phyloP scores from a whole-genome alignment of 2,113 vertebrate genomes.

The Corythornis madagascariensis region DNA sequence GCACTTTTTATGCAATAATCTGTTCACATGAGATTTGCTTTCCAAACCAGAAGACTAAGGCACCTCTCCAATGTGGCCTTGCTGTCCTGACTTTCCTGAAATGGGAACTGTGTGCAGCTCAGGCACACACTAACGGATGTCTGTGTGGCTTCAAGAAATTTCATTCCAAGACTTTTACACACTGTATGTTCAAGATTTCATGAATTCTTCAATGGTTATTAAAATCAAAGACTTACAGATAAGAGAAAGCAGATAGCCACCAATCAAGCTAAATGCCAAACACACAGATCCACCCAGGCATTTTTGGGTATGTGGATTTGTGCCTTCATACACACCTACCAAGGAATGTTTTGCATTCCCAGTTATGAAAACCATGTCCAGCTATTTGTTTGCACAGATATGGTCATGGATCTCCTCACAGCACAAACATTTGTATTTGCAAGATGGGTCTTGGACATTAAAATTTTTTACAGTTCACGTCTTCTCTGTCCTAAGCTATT shows the following conservation, averaged over 20 bases:
- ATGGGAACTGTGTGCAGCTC: neutral
- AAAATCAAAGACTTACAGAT: neutral
- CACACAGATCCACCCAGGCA: neutral
- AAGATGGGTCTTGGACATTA: neutral
- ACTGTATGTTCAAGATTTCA: neutral
- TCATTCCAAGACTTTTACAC: neutral
- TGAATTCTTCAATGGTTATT: neutral
- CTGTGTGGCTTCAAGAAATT: neutral
- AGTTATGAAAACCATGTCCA: neutral
- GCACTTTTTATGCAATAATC: neutral
- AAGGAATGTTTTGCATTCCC: neutral
- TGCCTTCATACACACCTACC: neutral
- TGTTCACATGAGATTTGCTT: neutral
- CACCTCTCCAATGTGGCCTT: neutral
- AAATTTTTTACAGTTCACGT: neutral
- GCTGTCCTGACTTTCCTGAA: neutral
- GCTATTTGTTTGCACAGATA: neutral
- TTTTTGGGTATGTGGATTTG: neutral
- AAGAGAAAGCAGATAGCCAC: neutral
- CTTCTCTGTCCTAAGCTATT: conserved; percentile 34
- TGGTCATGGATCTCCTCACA: neutral
- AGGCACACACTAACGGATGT: fast-evolving
- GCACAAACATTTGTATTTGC: neutral
- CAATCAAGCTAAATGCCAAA: neutral
- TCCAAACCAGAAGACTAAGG: neutral